A percentile compares a stretch with the other conserved stretches of the same genome.
phyloP scores from a whole-genome alignment of 2,113 vertebrate genomes.

The Larimichthys polyactis region DNA sequence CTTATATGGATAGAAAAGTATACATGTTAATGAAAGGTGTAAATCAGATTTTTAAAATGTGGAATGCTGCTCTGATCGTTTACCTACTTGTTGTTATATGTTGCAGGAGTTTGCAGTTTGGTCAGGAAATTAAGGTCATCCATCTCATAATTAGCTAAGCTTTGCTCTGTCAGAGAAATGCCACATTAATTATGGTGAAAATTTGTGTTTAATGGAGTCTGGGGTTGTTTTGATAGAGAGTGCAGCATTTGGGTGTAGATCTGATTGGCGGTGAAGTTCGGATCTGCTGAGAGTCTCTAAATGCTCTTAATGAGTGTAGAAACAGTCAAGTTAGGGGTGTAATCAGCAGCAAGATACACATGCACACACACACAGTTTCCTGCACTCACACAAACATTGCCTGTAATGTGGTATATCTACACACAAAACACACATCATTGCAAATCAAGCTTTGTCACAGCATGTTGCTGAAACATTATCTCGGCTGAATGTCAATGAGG shows the following conservation, averaged over 20 bases:
- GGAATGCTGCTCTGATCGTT: neutral
- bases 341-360: slow-evolving; percentile 47
- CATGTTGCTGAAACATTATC: slow-evolving; percentile 42
- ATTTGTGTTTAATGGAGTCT: slow-evolving; percentile 23
- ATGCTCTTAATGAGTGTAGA: slow-evolving; percentile 8
- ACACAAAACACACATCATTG: slow-evolving; percentile 32
- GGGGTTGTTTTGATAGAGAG: slow-evolving; percentile 10
- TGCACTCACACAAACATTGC: slow-evolving; percentile 1
- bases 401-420: slow-evolving; percentile 12
- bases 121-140: slow-evolving; percentile 38
- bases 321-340: slow-evolving; percentile 26
- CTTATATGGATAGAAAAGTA: neutral
- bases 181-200: slow-evolving; percentile 38
- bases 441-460: slow-evolving; percentile 58
- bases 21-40: neutral
- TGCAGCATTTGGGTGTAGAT: slow-evolving; percentile 5
- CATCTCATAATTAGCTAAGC: neutral
- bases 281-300: slow-evolving; percentile 17
- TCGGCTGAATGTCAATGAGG: slow-evolving; percentile 62
- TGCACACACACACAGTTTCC: neutral
- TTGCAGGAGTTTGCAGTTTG: neutral
- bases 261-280: slow-evolving; percentile 11
- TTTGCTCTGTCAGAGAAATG: slow-evolving; percentile 35
- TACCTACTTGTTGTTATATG: neutral
- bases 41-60: neutral